Evolutionary conservation across 2,888 invertebrate species (phyloP), one percentile per base, ranked within the genome.

Genomic region (Esperia sulphurella): DNA sequence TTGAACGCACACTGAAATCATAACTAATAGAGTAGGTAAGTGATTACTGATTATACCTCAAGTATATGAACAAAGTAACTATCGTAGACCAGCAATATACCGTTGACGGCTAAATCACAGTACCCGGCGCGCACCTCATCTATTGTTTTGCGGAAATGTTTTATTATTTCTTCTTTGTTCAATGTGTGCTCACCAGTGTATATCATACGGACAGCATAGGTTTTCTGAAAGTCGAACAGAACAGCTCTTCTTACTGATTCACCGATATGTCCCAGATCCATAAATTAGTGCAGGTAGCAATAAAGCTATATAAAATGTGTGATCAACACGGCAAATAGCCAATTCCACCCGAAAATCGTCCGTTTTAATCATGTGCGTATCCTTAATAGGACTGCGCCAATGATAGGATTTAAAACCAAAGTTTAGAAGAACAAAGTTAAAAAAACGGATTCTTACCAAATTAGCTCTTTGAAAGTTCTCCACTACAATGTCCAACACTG

Each of bases 31-130:
- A 21, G 21, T 21, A 21, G 2, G 21, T 21, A 21, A 21, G 21
- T 21, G 5, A n/a, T n/a, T n/a, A n/a, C n/a, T 21, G 5, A 5
- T 21, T 2, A 3, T 55, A 90, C 91, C 87, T 91, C 91, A 14
- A 91, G 52, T 56, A 91, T 73, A 57, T 91, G 91, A 21, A 91
- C 79, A 59, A 91, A 91, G 63, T 89, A 90, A 45, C 78, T 81
- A 44, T 84, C 82, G 49, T 91, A 91, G 9, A 83, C 85, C 37
- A 91, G 65, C 21, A 91, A 65, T 33, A 91, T 59, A 0, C 91
- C 91, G 13, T 71, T 63, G 6, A 91, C 63, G 43, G 75, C 63
- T 37, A 91, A 81, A 13, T 90, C 87, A 52, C 85, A 85, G 57
- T 89, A 90, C 4, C 61, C 55, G 0, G 80, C 65, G 54, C 91